These are phyloP conservation scores for Narcine bancroftii DNA, from an alignment of 2,113 vertebrate species.

Conservation along the genomic window DNA sequence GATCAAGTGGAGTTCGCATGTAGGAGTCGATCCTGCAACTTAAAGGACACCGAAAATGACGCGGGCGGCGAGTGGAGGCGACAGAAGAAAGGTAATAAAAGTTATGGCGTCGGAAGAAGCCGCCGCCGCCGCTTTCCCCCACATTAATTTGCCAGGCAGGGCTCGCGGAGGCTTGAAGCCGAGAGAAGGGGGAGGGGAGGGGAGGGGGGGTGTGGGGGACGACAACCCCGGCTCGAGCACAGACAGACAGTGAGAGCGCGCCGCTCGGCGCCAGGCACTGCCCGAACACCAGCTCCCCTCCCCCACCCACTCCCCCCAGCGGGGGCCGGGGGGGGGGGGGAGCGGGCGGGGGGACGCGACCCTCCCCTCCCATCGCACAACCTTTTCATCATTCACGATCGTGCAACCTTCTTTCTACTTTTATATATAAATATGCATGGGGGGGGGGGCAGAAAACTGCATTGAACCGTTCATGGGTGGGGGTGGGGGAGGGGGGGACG, in stretches of 20 bases:
- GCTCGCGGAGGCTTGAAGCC: too few relatives aligned
- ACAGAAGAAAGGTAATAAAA: constrained; percentile 15
- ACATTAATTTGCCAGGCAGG: not conserved
- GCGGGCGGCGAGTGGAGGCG: constrained; percentile 21
- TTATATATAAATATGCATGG: not conserved
- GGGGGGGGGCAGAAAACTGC: not conserved
- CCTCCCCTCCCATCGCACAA: not conserved
- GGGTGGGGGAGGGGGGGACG: too few relatives aligned
- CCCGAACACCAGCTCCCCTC: too few relatives aligned
- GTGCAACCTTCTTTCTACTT: not conserved
- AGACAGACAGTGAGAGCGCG: constrained; percentile 41
- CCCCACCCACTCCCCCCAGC: not conserved
- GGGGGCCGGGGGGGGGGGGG: too few relatives aligned
- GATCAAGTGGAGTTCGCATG: not conserved
- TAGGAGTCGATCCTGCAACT: constrained; percentile 8
- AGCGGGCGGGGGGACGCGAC: too few relatives aligned
- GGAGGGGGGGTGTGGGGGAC: not conserved
- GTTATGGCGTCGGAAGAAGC: constrained; percentile 10
- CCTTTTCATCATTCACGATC: not conserved
- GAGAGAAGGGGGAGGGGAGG: too few relatives aligned
- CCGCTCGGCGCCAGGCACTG: not conserved
- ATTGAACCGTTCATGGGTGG: not conserved
- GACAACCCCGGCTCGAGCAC: constrained; percentile 40
- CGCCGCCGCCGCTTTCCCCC: not conserved
- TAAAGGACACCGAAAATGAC: constrained; percentile 26